These are phyloP conservation scores for Muraenolepis orangiensis DNA, from an alignment of 2,797 vertebrate genomes.

Conservation along the genomic window DNA sequence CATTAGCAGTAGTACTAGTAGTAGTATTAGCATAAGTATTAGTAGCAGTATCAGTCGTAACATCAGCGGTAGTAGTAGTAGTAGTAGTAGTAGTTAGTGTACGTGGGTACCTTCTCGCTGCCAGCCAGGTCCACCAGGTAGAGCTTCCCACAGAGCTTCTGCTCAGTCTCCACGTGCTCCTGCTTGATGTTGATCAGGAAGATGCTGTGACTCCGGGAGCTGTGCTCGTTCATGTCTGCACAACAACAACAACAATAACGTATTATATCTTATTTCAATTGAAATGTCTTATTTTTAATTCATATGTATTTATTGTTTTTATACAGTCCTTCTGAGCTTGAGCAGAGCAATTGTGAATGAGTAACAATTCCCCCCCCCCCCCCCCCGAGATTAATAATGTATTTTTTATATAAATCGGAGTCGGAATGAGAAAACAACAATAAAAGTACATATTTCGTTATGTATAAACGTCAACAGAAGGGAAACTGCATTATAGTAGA, in stretches of 20 bases:
- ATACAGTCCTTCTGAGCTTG: background rate
- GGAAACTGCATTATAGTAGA: too few species aligned
- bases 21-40: too few species aligned
- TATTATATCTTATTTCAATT: background rate
- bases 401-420: background rate
- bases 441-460: too few species aligned
- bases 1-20: background rate
- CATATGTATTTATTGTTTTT: background rate
- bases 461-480: too few species aligned
- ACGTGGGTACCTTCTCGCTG: constrained; percentile 84
- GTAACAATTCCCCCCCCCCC: background rate
- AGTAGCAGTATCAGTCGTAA: too few species aligned
- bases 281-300: background rate
- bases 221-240: constrained; percentile 95
- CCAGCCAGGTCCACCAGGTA: constrained; percentile 94
- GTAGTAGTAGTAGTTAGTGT: background rate
- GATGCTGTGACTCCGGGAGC: constrained; percentile 97
- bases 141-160: constrained; percentile 92
- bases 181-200: constrained; percentile 98
- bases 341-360: background rate
- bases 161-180: constrained; percentile 93
- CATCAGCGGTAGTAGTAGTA: background rate
- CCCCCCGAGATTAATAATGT: background rate
- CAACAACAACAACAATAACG: constrained; percentile 22
- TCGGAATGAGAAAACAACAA: background rate